Evolutionary conservation across 2,113 vertebrate genomes (phyloP).

Genomic region (Sciurus niger): DNA sequence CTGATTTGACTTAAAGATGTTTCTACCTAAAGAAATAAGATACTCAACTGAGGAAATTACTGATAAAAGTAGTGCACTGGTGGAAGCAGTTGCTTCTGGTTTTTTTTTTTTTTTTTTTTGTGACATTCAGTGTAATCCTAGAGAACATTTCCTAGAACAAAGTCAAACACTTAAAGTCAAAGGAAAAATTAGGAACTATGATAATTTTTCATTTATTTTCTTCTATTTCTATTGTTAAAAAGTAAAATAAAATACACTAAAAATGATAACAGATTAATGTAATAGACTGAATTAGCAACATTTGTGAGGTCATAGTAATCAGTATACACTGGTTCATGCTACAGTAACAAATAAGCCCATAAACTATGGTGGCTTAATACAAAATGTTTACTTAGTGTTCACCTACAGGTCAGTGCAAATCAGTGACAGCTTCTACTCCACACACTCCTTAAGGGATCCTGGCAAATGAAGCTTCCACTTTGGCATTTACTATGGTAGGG

Average conservation of each 20-base stretch:
- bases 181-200: not conserved
- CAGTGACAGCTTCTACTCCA: not conserved
- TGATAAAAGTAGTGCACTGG: not conserved
- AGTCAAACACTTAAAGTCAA: not conserved
- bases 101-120: slow-evolving; percentile 30
- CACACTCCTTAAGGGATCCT: not conserved
- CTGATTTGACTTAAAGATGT: slow-evolving; percentile 29
- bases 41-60: not conserved
- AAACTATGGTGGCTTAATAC: not conserved
- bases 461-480: not conserved
- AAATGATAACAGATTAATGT: not conserved
- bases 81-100: not conserved
- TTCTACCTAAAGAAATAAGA: slow-evolving; percentile 33
- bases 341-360: not conserved
- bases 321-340: not conserved
- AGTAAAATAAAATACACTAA: not conserved
- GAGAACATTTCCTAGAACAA: not conserved
- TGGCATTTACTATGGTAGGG: not conserved
- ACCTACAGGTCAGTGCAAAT: not conserved
- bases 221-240: slow-evolving; percentile 42
- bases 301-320: not conserved
- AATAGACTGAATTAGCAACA: not conserved
- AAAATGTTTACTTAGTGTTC: not conserved
- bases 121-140: not conserved
- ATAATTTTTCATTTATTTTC: not conserved